Evolutionary conservation across 1,140 invertebrate species (phyloP), one percentile per base, ranked within the genome.

Genomic region (Drosophila lacertosa): DNA sequence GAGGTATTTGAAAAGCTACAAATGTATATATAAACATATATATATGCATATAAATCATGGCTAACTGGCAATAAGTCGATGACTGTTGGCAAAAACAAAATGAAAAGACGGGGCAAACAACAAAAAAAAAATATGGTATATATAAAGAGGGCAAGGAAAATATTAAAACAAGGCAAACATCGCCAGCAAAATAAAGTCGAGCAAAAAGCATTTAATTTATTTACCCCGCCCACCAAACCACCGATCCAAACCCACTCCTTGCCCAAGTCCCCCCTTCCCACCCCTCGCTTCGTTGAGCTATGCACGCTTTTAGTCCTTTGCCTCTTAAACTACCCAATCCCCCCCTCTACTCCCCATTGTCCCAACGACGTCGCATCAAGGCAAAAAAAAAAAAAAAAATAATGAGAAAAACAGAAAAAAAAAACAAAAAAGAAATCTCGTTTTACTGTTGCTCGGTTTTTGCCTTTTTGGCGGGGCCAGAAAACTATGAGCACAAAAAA

Each of bases 401-500:
- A 40, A 51, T 9, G 44, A 0, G 11, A 29, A 55, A 45, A 60
- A 37, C 48, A 54, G n/a, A 22, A 64, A n/a, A 29, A 39, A 63
- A 51, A 15, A 48, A 35, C 42, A 51, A 76, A 69, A 68, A 51
- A 65, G 42, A 42, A 35, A 63, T 60, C 54, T 77, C 77, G 65
- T 86, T 88, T 84, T 86, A 86, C 81, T 84, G 81, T 84, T 86
- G 81, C 80, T 84, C 64, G 76, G 76, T 69, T 74, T 74, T 74
- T 66, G 29, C 33, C 70, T 40, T 44, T 55, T 88, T 88, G 60
- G 73, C 77, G 82, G 68, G 77, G 54, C 54, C 44, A 55, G 70
- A 77, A 86, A 84, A 84, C 81, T 86, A 69, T 72, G 39, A 48
- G 57, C 50, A 55, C 32, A 67, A 60, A 60, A 69, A 50, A 39